phyloP scores from a whole-genome alignment of 2,113 vertebrate genomes.

The Macrotus californicus region DNA sequence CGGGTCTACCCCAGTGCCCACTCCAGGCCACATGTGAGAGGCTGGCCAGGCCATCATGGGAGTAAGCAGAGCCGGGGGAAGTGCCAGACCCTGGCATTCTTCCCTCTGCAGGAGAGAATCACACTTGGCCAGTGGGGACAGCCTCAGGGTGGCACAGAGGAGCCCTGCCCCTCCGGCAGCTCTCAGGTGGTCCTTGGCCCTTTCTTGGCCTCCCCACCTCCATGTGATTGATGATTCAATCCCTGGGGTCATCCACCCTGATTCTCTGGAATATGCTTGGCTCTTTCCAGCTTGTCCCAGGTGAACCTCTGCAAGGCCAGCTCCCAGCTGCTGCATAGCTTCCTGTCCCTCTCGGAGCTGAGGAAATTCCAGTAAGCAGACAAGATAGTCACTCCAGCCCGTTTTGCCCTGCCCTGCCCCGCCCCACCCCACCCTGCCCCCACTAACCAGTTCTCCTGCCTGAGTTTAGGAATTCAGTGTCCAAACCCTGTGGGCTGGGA shows the following conservation, averaged over 20 bases:
- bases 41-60: neutral
- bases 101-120: neutral
- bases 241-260: neutral
- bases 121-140: neutral
- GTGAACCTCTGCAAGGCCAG: slow-evolving; percentile 58
- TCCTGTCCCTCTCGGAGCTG: slow-evolving; percentile 69
- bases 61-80: neutral
- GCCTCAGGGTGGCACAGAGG: neutral
- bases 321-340: slow-evolving; percentile 41
- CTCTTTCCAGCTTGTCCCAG: slow-evolving; percentile 73
- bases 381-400: rapidly evolving
- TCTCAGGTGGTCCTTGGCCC: neutral
- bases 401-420: neutral
- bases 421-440: no score
- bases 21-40: neutral
- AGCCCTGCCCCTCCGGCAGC: neutral
- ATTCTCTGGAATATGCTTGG: neutral
- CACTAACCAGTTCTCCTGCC: neutral
- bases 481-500: neutral
- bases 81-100: neutral
- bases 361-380: slow-evolving; percentile 72
- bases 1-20: neutral
- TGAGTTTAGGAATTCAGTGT: neutral
- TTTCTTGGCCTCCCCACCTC: neutral
- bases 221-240: neutral